Evolutionary conservation across 2,113 vertebrate species (phyloP).

Genomic region (Blennius ocellaris): DNA sequence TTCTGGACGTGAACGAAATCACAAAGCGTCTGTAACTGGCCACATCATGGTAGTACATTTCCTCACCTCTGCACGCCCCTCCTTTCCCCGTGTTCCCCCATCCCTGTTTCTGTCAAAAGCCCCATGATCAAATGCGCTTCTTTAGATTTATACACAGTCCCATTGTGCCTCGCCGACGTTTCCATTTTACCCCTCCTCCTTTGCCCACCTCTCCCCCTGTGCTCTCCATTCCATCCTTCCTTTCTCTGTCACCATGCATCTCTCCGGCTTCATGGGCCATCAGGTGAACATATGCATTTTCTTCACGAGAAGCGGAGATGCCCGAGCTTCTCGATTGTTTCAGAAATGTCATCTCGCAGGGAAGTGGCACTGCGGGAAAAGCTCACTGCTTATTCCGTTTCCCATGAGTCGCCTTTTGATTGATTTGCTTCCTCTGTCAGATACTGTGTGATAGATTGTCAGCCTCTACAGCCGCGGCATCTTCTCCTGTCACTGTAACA

Average conservation of each 20-base stretch:
- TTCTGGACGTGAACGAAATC: slow-evolving; percentile 74
- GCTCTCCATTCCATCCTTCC: slow-evolving; percentile 17
- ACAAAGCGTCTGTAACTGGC: slow-evolving; percentile 61
- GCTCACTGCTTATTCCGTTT: not conserved
- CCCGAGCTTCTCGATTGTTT: slow-evolving; percentile 55
- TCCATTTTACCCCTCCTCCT: slow-evolving; percentile 48
- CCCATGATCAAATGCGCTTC: slow-evolving; percentile 65
- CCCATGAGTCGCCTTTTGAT: slow-evolving; percentile 46
- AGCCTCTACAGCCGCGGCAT: slow-evolving; percentile 33
- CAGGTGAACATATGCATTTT: slow-evolving; percentile 66
- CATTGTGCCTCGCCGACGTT: slow-evolving; percentile 56
- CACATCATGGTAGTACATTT: slow-evolving; percentile 62
- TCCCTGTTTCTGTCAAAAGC: slow-evolving; percentile 66
- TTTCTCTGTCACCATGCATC: slow-evolving; percentile 36
- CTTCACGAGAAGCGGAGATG: slow-evolving; percentile 32
- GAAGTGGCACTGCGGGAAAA: not conserved
- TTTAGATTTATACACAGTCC: slow-evolving; percentile 73
- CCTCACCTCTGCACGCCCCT: slow-evolving; percentile 25
- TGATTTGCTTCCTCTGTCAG: slow-evolving; percentile 57
- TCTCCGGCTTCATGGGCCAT: slow-evolving; percentile 25
- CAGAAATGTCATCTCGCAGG: slow-evolving; percentile 44
- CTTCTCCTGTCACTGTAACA: slow-evolving; percentile 53
- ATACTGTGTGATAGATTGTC: slow-evolving; percentile 60
- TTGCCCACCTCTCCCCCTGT: slow-evolving; percentile 7
- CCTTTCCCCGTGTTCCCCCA: slow-evolving; percentile 43